phyloP scores from a whole-genome alignment of 2,113 vertebrate genomes.

The Pycnonotus jocosus region DNA sequence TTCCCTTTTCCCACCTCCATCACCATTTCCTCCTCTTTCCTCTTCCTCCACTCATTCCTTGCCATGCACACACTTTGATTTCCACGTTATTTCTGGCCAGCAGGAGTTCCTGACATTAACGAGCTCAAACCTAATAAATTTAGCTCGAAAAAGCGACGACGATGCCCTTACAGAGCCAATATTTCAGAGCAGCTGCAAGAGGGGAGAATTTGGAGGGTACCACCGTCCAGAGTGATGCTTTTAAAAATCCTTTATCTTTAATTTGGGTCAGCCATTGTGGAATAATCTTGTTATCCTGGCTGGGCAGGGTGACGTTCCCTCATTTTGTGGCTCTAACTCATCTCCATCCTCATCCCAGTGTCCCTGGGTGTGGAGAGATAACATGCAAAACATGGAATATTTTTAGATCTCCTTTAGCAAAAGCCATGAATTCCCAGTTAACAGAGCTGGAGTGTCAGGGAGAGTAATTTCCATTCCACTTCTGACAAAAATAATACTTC shows the following conservation, averaged over 20 bases:
- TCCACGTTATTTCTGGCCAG: not conserved
- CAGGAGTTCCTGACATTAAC: not conserved
- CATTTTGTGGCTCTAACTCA: not conserved
- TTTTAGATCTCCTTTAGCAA: not conserved
- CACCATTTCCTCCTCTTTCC: accelerated
- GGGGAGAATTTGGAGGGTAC: not conserved
- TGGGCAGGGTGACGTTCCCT: not conserved
- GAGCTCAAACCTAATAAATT: not conserved
- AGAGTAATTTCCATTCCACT: not conserved
- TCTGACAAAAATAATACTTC: constrained; percentile 11
- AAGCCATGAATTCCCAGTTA: constrained; percentile 46
- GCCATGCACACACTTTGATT: not conserved
- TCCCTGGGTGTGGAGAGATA: not conserved
- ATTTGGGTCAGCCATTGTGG: not conserved
- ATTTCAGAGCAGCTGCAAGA: not conserved
- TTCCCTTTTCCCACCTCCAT: not conserved
- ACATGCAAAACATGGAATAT: not conserved
- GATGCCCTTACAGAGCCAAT: not conserved
- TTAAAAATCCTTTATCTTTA: not conserved
- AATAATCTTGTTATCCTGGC: not conserved
- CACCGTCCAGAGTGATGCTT: not conserved
- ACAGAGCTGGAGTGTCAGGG: not conserved
- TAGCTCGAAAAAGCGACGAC: not conserved
- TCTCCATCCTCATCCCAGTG: not conserved
- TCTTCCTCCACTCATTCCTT: not conserved